phyloP scores from a whole-genome alignment of 2,797 vertebrate species.

The Pteronotus mesoamericanus region DNA sequence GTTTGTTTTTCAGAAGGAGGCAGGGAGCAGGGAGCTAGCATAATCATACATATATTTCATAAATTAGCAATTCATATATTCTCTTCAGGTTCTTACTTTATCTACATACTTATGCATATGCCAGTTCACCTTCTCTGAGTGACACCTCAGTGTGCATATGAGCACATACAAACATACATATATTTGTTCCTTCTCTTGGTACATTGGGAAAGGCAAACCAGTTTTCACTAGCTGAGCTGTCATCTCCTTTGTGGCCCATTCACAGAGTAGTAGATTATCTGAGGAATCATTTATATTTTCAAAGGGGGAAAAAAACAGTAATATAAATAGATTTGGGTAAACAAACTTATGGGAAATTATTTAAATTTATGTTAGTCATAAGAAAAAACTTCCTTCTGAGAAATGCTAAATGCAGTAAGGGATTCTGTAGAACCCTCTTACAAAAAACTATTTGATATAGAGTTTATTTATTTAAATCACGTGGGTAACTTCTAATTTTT shows the following conservation, averaged over 20 bases:
- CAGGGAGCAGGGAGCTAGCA: not conserved
- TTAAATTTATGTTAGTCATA: conserved; percentile 37
- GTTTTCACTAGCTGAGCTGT: not conserved
- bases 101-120: not conserved
- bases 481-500: not conserved
- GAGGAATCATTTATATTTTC: conserved; percentile 42
- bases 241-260: not conserved
- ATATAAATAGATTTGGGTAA: not conserved
- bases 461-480: not conserved
- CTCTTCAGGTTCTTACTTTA: not conserved
- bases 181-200: not conserved
- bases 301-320: not conserved
- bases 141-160: not conserved
- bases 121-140: not conserved
- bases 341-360: conserved; percentile 30
- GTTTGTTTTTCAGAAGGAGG: not conserved
- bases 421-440: not conserved
- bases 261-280: conserved; percentile 6
- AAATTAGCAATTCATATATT: not conserved
- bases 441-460: not conserved
- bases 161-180: not conserved
- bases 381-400: conserved; percentile 12
- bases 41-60: not conserved
- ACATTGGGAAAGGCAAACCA: not conserved
- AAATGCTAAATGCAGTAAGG: not conserved